Base-by-base conservation (phyloP, 2,113 vertebrate species). In the Chinchilla lanigera region DNA sequence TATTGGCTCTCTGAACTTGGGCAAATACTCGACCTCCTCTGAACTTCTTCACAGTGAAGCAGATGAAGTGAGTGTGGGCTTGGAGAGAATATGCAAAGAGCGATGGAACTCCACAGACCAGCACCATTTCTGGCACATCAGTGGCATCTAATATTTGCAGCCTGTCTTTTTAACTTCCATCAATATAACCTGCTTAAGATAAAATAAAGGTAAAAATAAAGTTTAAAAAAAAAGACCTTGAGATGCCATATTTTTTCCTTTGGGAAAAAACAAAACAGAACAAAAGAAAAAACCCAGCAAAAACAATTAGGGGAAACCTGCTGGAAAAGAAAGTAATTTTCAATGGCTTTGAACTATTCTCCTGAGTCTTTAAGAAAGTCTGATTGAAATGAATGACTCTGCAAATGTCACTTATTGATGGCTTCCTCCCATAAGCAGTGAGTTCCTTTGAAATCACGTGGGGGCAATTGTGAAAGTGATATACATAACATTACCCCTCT, bases 401-500 rank as follows among this genome's bases (percentile, higher is more conserved):
- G 97, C 98, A 98, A 98, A 98, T 98, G 96, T 98, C 97, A 98
- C 97, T 98, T 98, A 98, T 97, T 98, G 98, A 98, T 10, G 78
- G 96, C 97, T 97, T 98, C 98, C 56, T 90, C 69, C 97, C 97
- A 97, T 97, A 98, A 98, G 98, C 97, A 97, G 97, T 77, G 95
- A 98, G 97, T 97, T 96, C 97, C 97, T 98, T 97, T 97, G 98
- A 98, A 99, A 98, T 98, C 95, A 96, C 96, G 97, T 98, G 94
- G 94, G 97, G 97, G 99, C 99, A 99, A 99, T 99, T 99, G 99
- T 99, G 99, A 99, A 99, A 99, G 99, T 99, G 99, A 99, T 99
- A 99, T 99, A 99, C 99, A 99, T 99, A 99, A 99, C 99, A 99
- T 99, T 99, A 99, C 99, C 99, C 99, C 99, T 99, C 97, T 98